Percentiles rank a stretch among this genome's conserved stretches.
Conservation (phyloP, 2,797 vertebrate species). For the Enteromius thamalakanensis region DNA sequence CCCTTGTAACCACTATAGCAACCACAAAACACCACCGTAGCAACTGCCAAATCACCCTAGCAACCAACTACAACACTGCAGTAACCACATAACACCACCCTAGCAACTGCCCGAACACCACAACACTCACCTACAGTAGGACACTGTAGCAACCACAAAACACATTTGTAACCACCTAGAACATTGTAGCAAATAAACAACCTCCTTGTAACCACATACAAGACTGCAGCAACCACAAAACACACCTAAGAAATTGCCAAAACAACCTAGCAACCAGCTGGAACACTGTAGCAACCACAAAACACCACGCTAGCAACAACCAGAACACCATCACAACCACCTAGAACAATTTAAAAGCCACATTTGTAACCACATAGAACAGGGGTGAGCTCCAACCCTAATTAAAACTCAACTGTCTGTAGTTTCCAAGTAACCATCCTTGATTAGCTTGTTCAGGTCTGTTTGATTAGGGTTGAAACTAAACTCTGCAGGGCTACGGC, state of each 20-base stretch:
- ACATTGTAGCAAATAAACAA: neutral
- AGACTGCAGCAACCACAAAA: neutral
- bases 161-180: neutral
- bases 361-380: too few relatives aligned
- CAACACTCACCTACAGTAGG: neutral
- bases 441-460: too few relatives aligned
- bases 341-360: neutral
- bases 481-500: too few relatives aligned
- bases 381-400: too few relatives aligned
- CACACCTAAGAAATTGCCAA: neutral
- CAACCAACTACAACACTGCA: neutral
- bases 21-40: neutral
- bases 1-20: neutral
- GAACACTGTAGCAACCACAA: neutral
- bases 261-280: neutral
- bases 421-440: too few relatives aligned
- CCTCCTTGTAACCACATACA: neutral
- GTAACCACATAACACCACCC: neutral
- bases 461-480: too few relatives aligned
- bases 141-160: neutral
- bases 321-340: neutral
- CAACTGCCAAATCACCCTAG: neutral
- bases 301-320: neutral
- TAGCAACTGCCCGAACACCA: neutral
- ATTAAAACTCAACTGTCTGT: too few relatives aligned